Evolutionary conservation across 2,888 invertebrate species (phyloP), one percentile per base, ranked within the genome.

Genomic region (Thecocarcelia acutangulata): DNA sequence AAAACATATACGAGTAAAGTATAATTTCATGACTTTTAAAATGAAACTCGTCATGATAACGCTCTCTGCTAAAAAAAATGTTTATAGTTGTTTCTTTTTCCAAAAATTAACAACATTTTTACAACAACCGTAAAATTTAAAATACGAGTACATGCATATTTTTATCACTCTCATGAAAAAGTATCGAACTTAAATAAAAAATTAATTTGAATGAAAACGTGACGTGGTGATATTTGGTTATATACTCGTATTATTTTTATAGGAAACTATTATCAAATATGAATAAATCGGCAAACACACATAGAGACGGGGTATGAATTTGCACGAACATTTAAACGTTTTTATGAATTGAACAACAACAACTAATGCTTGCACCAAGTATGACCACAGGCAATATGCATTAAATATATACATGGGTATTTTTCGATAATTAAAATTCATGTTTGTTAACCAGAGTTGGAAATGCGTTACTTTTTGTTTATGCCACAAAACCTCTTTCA

Each of bases 131-230:
- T 52, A 76, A 54, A 46, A 70, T n/a, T 21, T 17, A 69, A 64
- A 33, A 37, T 17, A 24, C 40, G 40, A 37, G 12, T 44, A 28
- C 28, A 48, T 33, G n/a, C 28, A 42, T 44, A 33, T 12, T 44
- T 42, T 44, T 58, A 69, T 46, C 33, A 15, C 17, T 50, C 56
- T 13, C 54, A 48, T 37, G 15, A 33, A 19, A 40, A 54, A 56
- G 56, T 37, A 12, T 46, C 15, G 1, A 46, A 63, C 54, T 40
- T 5, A 42, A 63, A 61, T 24, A 61, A 42, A 44, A 72, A 72
- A 42, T 72, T 61, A 52, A 72, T 48, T 52, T 56, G n/a, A 52
- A 68, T 50, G 54, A 75, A 76, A 76, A 59, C 80, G 75, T 80
- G 75, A 72, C 70, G 66, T 70, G 48, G 50, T 70, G 33, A 50